Evolutionary conservation across 2,113 vertebrate species (phyloP).

Genomic region (Aegypius monachus): DNA sequence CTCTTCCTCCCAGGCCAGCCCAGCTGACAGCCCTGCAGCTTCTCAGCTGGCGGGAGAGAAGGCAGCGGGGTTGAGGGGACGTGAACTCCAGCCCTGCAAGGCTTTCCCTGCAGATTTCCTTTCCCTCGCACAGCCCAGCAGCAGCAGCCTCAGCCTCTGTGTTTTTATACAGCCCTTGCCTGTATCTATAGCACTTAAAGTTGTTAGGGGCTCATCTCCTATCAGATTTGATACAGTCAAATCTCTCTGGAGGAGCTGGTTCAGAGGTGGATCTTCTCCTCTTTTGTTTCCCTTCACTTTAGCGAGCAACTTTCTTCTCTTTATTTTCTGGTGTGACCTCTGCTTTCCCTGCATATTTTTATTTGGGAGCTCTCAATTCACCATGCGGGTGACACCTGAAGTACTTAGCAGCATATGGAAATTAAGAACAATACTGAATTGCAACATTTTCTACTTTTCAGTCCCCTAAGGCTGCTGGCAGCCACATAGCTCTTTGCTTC

Average conservation of each 20-base stretch:
- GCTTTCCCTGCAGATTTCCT: background rate
- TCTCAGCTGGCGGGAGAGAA: fast-evolving
- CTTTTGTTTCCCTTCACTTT: background rate
- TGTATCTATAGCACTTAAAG: background rate
- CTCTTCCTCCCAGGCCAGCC: background rate
- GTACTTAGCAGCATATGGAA: constrained; percentile 19
- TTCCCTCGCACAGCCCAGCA: background rate
- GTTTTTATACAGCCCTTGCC: background rate
- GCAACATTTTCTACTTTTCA: background rate
- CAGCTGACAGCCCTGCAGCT: background rate
- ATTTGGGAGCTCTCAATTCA: background rate
- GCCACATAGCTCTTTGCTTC: background rate
- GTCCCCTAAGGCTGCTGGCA: background rate
- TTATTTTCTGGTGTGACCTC: background rate
- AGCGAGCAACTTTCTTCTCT: background rate
- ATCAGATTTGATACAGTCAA: background rate
- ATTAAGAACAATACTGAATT: background rate
- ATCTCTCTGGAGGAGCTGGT: background rate
- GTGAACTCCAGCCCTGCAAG: background rate
- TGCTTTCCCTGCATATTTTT: background rate
- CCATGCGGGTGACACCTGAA: background rate
- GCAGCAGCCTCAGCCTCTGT: background rate
- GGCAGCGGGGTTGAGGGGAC: background rate
- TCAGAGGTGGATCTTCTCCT: background rate
- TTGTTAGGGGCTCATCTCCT: background rate